Evolutionary conservation across 2,113 vertebrate species (phyloP), one percentile per base, ranked within the genome.

Genomic region (Coturnix japonica): DNA sequence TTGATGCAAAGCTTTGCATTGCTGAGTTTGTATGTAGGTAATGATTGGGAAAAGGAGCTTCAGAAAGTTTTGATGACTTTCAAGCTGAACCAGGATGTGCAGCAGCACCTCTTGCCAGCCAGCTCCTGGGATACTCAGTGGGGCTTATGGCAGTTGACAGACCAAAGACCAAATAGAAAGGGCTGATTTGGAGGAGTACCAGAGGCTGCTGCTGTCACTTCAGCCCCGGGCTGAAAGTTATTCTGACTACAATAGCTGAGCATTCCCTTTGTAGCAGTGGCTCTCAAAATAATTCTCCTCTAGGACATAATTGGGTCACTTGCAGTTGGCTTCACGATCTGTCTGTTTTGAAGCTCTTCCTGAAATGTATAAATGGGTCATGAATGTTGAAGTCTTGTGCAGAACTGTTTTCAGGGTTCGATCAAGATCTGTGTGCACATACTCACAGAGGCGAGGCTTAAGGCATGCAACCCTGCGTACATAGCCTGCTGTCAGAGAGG

Each of bases 91-190:
- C 5, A 43, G 74, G 10, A 53, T 77, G 13, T 83, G 73, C 35
- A 91, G 49, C 93, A 81, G 10, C 82, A 95, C 70, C 59, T 65
- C 59, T 96, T 91, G 75, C 93, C 96, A 93, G 78, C 69, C 65
- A 51, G 14, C 84, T 74, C 65, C 63, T 82, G 74, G 46, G 35
- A 49, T 3, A 25, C 28, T 25, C 7, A 43, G 23, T 10, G 31
- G 78, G 28, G 65, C 91, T 69, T 78, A 54, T 37, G 23, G 33
- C 2, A 2, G 59, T 72, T 10, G 0, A 59, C 81, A 87, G 33
- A 66, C 39, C 8, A 39, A 59, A 90, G 26, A 57, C 39, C 53
- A 86, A 69, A 75, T 31, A 33, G 39, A 93, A 70, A 60, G 33
- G 71, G 64, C 37, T 84, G 63, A 71, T 72, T 17, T 25, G 25